Conservation (phyloP, 1,140 invertebrate genomes). For the Sinella curviseta region DNA sequence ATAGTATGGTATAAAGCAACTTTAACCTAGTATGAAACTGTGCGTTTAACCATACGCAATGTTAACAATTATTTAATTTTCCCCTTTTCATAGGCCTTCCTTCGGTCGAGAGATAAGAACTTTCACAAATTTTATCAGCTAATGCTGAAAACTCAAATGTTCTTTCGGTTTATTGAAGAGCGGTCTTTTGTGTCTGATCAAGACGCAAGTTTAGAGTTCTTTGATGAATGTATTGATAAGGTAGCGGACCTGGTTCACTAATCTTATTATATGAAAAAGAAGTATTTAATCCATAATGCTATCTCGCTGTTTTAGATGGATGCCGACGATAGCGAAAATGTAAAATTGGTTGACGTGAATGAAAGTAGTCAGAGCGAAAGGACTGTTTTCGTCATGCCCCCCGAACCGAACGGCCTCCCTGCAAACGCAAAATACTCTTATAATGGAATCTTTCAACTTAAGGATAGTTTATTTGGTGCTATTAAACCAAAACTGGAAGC, state of each 20-base stretch:
- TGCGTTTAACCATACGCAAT: not conserved
- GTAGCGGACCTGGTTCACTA: conserved; percentile 53
- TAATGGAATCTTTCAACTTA: conserved; percentile 50
- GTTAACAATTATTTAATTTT: conserved; percentile 37
- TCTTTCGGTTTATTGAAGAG: conserved; percentile 97
- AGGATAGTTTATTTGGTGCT: conserved; percentile 53
- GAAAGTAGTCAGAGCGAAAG: conserved; percentile 76
- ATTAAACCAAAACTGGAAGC: conserved; percentile 32
- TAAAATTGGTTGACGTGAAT: conserved; percentile 72
- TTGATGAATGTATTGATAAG: conserved; percentile 93
- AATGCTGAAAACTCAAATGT: conserved; percentile 93
- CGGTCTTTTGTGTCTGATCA: conserved; percentile 91
- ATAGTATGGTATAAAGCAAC: conserved; percentile 41
- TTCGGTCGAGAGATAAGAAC: conserved; percentile 70
- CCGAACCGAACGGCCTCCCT: conserved; percentile 67
- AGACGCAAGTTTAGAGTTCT: conserved; percentile 89
- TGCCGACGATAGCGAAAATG: conserved; percentile 60
- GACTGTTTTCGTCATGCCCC: conserved; percentile 94
- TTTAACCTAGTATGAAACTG: conserved; percentile 49
- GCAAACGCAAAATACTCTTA: conserved; percentile 54
- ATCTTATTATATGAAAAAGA: not conserved
- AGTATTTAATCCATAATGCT: conserved; percentile 8
- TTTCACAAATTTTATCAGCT: conserved; percentile 88
- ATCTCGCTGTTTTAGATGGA: conserved; percentile 54
- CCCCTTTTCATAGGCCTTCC: conserved; percentile 58